A percentile compares a stretch with the other conserved stretches of the same genome.
Evolutionary conservation across 2,888 invertebrate species (phyloP).

Genomic region (Leptopterna dolabrata): DNA sequence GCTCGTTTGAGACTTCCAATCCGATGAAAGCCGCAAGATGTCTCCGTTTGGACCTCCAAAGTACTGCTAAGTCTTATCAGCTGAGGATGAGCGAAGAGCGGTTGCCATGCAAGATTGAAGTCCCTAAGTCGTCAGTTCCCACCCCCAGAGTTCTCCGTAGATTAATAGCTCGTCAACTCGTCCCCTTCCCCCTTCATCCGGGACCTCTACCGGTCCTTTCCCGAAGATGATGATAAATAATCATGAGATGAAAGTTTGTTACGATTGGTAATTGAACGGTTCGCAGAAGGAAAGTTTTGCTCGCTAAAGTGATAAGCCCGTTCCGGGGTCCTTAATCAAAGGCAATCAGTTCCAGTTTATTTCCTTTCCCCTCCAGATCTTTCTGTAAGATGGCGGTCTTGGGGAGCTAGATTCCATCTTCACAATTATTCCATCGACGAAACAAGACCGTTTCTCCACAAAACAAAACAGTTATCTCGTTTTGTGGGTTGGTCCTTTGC

Average conservation of each 20-base stretch:
- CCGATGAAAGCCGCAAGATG: too few relatives aligned
- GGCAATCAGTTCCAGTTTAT: slow-evolving; percentile 46
- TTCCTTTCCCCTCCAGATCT: slow-evolving; percentile 24
- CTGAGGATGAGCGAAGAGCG: neutral
- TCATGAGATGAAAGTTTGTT: slow-evolving; percentile 47
- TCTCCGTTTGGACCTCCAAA: too few relatives aligned
- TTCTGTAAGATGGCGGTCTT: neutral
- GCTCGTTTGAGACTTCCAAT: too few relatives aligned
- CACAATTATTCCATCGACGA: neutral
- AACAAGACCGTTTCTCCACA: neutral
- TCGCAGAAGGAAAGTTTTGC: slow-evolving; percentile 42
- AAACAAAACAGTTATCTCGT: neutral
- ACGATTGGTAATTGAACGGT: slow-evolving; percentile 43
- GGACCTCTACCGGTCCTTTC: neutral
- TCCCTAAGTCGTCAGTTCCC: neutral
- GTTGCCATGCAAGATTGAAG: neutral
- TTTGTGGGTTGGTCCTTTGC: neutral
- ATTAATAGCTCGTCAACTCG: neutral
- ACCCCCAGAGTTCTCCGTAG: neutral
- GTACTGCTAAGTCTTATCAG: neutral
- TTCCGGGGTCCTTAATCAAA: slow-evolving; percentile 35
- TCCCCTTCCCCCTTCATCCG: neutral
- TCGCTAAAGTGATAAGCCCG: slow-evolving; percentile 41
- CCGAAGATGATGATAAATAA: slow-evolving; percentile 42
- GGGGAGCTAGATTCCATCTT: neutral